Conservation (phyloP, 2,888 invertebrate genomes). For the Zaprionus obscuricornis region DNA sequence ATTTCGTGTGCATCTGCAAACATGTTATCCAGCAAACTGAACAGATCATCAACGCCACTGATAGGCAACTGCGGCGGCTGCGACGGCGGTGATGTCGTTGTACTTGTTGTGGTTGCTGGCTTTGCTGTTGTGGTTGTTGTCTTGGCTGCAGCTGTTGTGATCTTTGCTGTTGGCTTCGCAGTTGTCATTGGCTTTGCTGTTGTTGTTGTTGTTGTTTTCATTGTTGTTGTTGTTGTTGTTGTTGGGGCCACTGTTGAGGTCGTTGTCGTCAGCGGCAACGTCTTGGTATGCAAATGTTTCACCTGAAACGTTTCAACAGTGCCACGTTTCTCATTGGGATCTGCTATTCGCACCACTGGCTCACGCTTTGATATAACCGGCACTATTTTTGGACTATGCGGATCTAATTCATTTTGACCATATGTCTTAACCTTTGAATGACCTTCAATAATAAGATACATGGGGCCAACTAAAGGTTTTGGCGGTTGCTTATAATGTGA, state of each 20-base stretch:
- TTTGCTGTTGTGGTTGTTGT: constrained; percentile 19
- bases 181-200: constrained; percentile 9
- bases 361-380: constrained; percentile 81
- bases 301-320: constrained; percentile 81
- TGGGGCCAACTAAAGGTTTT: constrained; percentile 86
- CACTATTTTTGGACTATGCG: constrained; percentile 82
- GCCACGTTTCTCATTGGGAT: constrained; percentile 79
- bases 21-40: constrained; percentile 81
- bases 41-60: constrained; percentile 76
- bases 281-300: constrained; percentile 82
- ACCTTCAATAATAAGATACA: constrained; percentile 92
- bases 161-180: no score
- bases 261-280: constrained; percentile 56
- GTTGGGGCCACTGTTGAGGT: constrained; percentile 21
- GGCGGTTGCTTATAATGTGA: constrained; percentile 86
- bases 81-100: constrained; percentile 11
- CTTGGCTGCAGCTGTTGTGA: constrained; percentile 14
- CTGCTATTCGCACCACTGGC: constrained; percentile 78
- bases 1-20: constrained; percentile 73
- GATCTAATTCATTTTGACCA: constrained; percentile 85
- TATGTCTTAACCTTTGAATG: constrained; percentile 94
- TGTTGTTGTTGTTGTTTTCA: constrained; percentile 23
- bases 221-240: constrained; percentile 19
- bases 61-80: constrained; percentile 5
- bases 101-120: constrained; percentile 12